These are phyloP conservation scores for Leuciscus waleckii DNA, from an alignment of 2,797 vertebrate genomes.

Conservation along the genomic window DNA sequence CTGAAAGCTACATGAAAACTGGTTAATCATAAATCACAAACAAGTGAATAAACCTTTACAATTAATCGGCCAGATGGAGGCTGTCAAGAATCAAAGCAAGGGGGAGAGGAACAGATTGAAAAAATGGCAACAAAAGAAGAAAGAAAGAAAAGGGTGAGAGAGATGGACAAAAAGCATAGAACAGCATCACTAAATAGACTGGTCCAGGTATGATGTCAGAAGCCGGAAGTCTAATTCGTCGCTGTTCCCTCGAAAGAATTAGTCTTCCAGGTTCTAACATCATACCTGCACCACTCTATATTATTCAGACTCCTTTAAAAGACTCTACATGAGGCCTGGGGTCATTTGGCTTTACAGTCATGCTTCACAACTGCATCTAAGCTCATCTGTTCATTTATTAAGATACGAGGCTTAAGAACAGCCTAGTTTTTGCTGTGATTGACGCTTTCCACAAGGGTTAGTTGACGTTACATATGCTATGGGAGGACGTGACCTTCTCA, in stretches of 20 bases:
- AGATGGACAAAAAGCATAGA: not conserved
- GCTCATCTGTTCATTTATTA: not conserved
- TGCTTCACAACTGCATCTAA: slow-evolving; percentile 1
- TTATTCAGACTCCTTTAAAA: not conserved
- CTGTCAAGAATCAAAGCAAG: slow-evolving; percentile 6
- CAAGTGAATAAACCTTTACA: slow-evolving; percentile 1
- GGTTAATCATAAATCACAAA: slow-evolving; percentile 33
- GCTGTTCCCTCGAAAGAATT: too few relatives aligned
- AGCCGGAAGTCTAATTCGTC: not conserved
- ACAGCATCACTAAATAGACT: not conserved
- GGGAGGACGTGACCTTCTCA: slow-evolving; percentile 62
- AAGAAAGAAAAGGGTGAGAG: not conserved
- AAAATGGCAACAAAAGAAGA: not conserved
- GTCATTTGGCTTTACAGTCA: not conserved
- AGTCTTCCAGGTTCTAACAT: not conserved
- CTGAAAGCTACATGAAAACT: slow-evolving; percentile 29
- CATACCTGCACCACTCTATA: not conserved
- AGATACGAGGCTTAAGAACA: slow-evolving; percentile 40
- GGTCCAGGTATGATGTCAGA: not conserved
- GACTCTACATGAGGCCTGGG: not conserved
- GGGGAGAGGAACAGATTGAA: not conserved
- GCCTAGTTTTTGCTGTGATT: slow-evolving; percentile 60
- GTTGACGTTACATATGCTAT: slow-evolving; percentile 64
- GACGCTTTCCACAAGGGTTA: slow-evolving; percentile 58
- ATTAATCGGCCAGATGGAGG: slow-evolving; percentile 29